Evolutionary conservation across 2,797 vertebrate genomes (phyloP).

Genomic region (Smutsia temminckii): DNA sequence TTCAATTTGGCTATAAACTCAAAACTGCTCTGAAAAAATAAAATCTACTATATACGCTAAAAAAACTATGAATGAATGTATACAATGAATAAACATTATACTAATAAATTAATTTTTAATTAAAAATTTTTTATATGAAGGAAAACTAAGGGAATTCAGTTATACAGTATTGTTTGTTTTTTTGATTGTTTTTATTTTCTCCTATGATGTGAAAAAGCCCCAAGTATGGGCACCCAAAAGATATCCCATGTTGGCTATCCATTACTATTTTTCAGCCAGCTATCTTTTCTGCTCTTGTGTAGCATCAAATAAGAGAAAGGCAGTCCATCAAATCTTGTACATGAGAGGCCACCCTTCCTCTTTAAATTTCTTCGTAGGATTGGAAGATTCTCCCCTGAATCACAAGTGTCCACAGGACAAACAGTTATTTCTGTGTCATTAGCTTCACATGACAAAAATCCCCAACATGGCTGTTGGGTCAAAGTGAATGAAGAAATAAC

Average conservation of each 20-base stretch:
- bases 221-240: neutral
- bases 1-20: too few species aligned
- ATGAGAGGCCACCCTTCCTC: neutral
- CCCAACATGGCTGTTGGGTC: neutral
- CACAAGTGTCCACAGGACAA: neutral
- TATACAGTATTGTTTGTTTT: neutral
- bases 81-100: too few species aligned
- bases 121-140: neutral
- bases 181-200: slow-evolving; percentile 9
- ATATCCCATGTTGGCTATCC: neutral
- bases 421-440: neutral
- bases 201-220: neutral
- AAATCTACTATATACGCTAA: too few species aligned
- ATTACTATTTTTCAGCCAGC: neutral
- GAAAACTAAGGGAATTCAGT: neutral
- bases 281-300: too few species aligned
- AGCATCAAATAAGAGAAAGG: too few species aligned
- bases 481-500: neutral
- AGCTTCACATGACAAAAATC: neutral
- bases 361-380: neutral
- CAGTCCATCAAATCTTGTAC: neutral
- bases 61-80: too few species aligned
- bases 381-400: neutral
- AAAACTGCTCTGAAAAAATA: too few species aligned
- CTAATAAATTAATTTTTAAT: neutral